Base-by-base conservation (phyloP, 2,888 invertebrate genomes). In the Kryphioiulus occultus region DNA sequence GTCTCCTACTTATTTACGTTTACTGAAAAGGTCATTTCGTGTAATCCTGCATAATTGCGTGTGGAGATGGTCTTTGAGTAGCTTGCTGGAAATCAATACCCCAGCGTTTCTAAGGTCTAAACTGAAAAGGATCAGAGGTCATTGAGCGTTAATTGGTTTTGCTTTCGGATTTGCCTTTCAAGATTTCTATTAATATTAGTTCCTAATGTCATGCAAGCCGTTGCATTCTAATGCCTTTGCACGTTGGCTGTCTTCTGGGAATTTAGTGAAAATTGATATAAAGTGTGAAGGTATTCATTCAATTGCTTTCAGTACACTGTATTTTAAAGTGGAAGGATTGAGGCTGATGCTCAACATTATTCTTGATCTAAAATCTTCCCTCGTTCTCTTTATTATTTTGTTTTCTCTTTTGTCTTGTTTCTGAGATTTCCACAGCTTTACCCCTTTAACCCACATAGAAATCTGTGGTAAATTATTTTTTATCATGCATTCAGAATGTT, bases 141-240 rank as follows among this genome's bases (percentile, higher is more conserved):
- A 78, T 30, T 78, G 26, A 30, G 78, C 78, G 78, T 78, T 78
- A 78, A 78, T 78, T 78, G 78, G 30, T 78, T 78, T 78, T 78
- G 30, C 30, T 30, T 10, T 32, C 17, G 30, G 30, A 78, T 78
- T 78, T 78, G 30, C 30, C 15, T 78, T 78, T 78, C 30, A 78
- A 78, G 26, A 78, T 78, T 30, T 78, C 78, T 53, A 53, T 53
- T 53, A 53, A 30, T 30, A 30, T 78, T 78, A 7, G 26, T 78
- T 78, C 30, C 12, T 17, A 19, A 19, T 17, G 19, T 7, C n/a
- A n/a, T 59, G 7, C 26, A 26, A 22, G 22, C 5, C 22, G 26
- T 10, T 68, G n/a, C 22, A 22, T 9, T 10, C 2, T 22, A 26
- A 68, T 26, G 12, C 68, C 22, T 22, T 22, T 68, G 26, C 26